These are phyloP conservation scores for Lethenteron camtschaticum DNA, from an alignment of 2,113 vertebrate species.

Conservation along the genomic window DNA sequence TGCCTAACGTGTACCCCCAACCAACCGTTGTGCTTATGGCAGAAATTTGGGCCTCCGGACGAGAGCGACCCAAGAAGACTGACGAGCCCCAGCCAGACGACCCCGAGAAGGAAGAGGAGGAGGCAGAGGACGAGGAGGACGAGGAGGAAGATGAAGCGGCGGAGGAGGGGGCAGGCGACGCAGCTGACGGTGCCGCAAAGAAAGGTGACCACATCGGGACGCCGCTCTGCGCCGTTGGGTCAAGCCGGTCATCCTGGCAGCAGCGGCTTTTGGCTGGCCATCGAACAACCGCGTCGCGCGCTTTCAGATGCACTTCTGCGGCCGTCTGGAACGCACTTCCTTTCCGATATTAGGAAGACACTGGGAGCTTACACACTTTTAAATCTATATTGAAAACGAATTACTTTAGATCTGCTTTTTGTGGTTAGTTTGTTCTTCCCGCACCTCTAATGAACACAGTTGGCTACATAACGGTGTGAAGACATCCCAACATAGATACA, in stretches of 20 bases:
- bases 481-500: no score
- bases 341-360: no score
- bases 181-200: neutral
- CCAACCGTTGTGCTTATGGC: neutral
- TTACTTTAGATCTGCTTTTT: no score
- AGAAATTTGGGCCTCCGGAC: constrained; percentile 33
- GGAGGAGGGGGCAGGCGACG: neutral
- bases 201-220: neutral
- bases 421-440: no score
- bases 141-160: neutral
- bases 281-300: neutral
- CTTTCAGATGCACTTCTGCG: neutral
- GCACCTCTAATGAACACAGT: no score
- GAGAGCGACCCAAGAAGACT: constrained; percentile 36
- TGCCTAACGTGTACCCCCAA: neutral
- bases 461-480: no score
- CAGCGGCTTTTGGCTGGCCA: no score
- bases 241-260: neutral
- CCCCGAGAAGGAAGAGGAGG: constrained; percentile 10
- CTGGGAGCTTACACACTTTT: no score
- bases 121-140: neutral
- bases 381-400: no score
- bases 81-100: constrained; percentile 26
- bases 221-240: neutral
- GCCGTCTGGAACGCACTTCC: no score